Base-by-base conservation (phyloP, 2,113 vertebrate species). In the Campylomormyrus tamandua region DNA sequence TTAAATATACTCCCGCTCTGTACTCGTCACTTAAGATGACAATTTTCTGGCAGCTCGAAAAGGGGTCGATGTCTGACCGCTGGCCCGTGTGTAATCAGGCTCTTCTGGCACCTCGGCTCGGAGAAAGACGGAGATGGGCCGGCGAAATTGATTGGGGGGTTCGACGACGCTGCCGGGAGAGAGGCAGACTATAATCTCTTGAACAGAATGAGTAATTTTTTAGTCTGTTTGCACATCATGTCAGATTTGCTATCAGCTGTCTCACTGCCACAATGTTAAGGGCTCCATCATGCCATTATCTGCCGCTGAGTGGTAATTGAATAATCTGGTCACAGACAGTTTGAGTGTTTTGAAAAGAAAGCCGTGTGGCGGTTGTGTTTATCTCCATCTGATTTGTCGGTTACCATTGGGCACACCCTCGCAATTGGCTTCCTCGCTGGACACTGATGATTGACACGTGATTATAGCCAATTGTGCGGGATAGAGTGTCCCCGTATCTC, bases 1-100 rank as follows among this genome's bases (percentile, higher is more conserved):
- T 87, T 89, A 83, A 83, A 89, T 89, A 89, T 83, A 83, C 88
- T 83, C 88, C 49, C 74, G 19, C 27, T 83, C 74, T 80, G 70
- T 70, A 83, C 88, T 35, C 74, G 35, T 80, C 83, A 49, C 83
- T 48, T 50, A 83, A 83, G 88, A 53, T 77, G 49, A 42, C 80
- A 52, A 89, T 83, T 53, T 83, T 89, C 70, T 83, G 88, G 70
- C 88, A 45, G 46, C 70, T 49, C 3, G 27, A 62, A 83, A 89
- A 39, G 46, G 49, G 74, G 80, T 13, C 35, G 86, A 53, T 89
- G 88, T 83, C 48, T 52, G 49, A 70, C 49, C 48, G 74, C 70
- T 11, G 31, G 88, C 50, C 70, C 24, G 21, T 52, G 70, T 53
- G 88, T 83, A 89, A 89, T 83, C 88, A 45, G 50, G 88, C 27